A percentile compares a stretch with the other conserved stretches of the same genome.
These are phyloP conservation scores for Camptogramma bilineatum DNA, from an alignment of 2,888 invertebrate species.

Conservation along the genomic window DNA sequence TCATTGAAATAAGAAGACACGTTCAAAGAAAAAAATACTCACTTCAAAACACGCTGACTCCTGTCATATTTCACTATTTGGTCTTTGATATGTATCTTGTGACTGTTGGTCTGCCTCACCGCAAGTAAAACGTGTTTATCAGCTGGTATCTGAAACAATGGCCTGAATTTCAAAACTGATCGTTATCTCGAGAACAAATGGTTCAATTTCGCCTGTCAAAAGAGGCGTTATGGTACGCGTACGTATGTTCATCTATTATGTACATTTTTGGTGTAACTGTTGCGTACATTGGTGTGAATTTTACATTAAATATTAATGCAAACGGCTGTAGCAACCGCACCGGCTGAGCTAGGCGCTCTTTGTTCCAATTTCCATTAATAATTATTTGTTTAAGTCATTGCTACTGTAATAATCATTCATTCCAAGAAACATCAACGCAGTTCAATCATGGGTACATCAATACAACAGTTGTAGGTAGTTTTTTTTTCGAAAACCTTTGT, in stretches of 20 bases:
- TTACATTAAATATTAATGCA: slow-evolving; percentile 75
- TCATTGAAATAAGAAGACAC: slow-evolving; percentile 6
- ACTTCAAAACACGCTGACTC: slow-evolving; percentile 91
- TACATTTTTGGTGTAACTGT: slow-evolving; percentile 63
- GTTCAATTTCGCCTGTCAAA: slow-evolving; percentile 39
- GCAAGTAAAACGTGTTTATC: slow-evolving; percentile 91
- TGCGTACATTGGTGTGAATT: slow-evolving; percentile 71
- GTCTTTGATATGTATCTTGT: slow-evolving; percentile 92
- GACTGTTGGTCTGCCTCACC: slow-evolving; percentile 91
- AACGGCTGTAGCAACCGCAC: slow-evolving; percentile 64
- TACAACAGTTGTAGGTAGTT: no score
- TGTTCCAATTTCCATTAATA: slow-evolving; percentile 52
- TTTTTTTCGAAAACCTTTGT: no score
- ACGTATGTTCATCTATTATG: slow-evolving; percentile 61
- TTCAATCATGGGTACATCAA: background rate
- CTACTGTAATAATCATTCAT: background rate
- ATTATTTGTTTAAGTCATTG: slow-evolving; percentile 43
- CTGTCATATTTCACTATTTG: slow-evolving; percentile 91
- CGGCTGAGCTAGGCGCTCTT: slow-evolving; percentile 54
- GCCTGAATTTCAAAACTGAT: slow-evolving; percentile 28
- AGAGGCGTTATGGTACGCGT: slow-evolving; percentile 33
- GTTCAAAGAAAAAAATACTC: slow-evolving; percentile 56
- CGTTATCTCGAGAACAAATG: slow-evolving; percentile 33
- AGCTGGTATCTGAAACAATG: slow-evolving; percentile 82
- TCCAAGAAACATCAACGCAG: background rate